These are phyloP conservation scores for Halcyon badia DNA, from an alignment of 2,797 vertebrate genomes.

Conservation along the genomic window DNA sequence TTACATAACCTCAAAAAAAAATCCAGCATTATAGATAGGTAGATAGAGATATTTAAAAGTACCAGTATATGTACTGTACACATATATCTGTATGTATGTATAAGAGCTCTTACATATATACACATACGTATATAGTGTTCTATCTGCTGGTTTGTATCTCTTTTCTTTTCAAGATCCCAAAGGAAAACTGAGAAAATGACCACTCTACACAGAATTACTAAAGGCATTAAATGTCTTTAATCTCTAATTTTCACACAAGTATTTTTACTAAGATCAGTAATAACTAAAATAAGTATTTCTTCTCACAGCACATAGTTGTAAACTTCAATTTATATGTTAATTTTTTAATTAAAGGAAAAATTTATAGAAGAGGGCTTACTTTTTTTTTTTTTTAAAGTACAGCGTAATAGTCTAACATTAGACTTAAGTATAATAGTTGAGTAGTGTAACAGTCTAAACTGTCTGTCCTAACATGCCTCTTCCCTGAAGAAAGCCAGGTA, in stretches of 20 bases:
- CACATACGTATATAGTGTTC: neutral
- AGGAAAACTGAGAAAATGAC: neutral
- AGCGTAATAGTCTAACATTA: neutral
- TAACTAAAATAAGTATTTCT: slow-evolving; percentile 35
- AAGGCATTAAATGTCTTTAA: neutral
- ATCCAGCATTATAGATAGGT: neutral
- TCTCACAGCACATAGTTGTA: neutral
- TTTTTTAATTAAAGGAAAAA: slow-evolving; percentile 61
- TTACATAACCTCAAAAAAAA: accelerated
- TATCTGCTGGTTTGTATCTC: neutral
- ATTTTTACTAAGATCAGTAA: slow-evolving; percentile 43
- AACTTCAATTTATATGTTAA: slow-evolving; percentile 69
- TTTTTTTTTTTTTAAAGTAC: neutral
- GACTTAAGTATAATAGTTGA: neutral
- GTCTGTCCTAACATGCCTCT: neutral
- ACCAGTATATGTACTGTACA: too few species aligned
- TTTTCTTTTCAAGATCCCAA: neutral
- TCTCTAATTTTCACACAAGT: neutral
- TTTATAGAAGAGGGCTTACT: neutral
- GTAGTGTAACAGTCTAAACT: neutral
- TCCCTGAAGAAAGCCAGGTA: neutral
- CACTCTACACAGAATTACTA: neutral
- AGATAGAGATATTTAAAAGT: neutral
- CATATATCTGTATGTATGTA: neutral
- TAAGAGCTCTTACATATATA: neutral